Evolutionary conservation across 2,797 vertebrate species (phyloP), one percentile per base, ranked within the genome.

Genomic region (Sebastiscus albofasciatus): DNA sequence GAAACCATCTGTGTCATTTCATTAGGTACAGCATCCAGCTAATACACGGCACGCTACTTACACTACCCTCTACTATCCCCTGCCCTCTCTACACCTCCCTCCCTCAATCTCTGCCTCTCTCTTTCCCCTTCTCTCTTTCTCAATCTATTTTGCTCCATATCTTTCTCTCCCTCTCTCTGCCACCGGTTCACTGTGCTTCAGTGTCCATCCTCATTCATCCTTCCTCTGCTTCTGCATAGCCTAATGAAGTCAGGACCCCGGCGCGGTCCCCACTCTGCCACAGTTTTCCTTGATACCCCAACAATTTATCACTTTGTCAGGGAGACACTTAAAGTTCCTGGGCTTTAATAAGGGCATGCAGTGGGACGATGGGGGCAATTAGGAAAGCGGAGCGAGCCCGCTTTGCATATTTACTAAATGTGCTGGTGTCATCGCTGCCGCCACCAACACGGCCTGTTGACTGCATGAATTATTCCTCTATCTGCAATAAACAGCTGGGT

Each of bases 401-500:
- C 96, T 98, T 98, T 98, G 97, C 98, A 98, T 99, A 98, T 99
- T 99, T 99, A 98, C 98, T 97, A 97, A 99, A 98, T 97, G 97
- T 95, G 67, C 84, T 95, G 96, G 96, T 97, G 97, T 98, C 97
- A 97, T 96, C 95, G 96, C 70, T 80, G 77, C 88, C 27, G 73
- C 92, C 84, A 89, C 97, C 96, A 98, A 96, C 97, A 97, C 91
- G 97, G 97, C 97, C 97, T 97, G 96, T 98, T 98, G 97, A 97
- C 97, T 98, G 95, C 97, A 97, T 99, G 97, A 99, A 97, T 98
- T 98, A 99, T 99, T 98, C 96, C 97, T 98, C 97, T 98, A 98
- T 98, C 97, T 97, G 96, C 96, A 96, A 94, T 97, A 98, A 99
- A 98, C 98, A 99, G 97, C 97, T 97, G 97, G 97, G 97, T 98